Evolutionary conservation across 2,113 vertebrate species (phyloP).

Genomic region (Suricata suricatta): DNA sequence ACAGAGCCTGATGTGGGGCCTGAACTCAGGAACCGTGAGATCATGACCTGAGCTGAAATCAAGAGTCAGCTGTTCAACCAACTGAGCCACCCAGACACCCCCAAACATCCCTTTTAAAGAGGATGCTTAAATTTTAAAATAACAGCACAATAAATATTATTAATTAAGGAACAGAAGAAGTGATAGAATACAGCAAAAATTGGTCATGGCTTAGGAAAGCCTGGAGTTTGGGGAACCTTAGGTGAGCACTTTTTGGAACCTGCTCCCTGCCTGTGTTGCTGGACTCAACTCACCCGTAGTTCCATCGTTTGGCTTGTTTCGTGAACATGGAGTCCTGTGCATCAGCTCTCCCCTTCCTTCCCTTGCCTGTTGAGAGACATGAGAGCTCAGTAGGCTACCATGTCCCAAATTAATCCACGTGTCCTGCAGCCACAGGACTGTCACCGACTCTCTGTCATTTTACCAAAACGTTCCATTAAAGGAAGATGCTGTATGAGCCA

Average conservation of each 20-base stretch:
- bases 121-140: slow-evolving; percentile 7
- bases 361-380: not conserved
- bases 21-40: too few relatives aligned
- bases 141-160: not conserved
- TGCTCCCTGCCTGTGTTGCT: not conserved
- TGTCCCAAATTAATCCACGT: not conserved
- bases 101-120: not conserved
- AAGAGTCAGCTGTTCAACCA: too few relatives aligned
- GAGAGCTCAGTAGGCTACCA: not conserved
- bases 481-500: not conserved
- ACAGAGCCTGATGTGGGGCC: too few relatives aligned
- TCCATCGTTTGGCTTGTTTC: not conserved
- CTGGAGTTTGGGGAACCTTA: not conserved
- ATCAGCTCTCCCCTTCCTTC: not conserved
- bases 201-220: not conserved
- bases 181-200: not conserved
- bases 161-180: not conserved
- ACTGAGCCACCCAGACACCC: too few relatives aligned
- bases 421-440: not conserved
- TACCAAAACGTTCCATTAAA: slow-evolving; percentile 14
- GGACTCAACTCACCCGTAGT: not conserved
- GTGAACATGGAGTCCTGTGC: not conserved
- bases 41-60: too few relatives aligned
- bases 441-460: not conserved
- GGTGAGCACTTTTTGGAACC: not conserved